Percentiles rank a stretch among this genome's conserved stretches.
Conservation (phyloP, 1,140 invertebrate genomes). For the Ooceraea biroi region DNA sequence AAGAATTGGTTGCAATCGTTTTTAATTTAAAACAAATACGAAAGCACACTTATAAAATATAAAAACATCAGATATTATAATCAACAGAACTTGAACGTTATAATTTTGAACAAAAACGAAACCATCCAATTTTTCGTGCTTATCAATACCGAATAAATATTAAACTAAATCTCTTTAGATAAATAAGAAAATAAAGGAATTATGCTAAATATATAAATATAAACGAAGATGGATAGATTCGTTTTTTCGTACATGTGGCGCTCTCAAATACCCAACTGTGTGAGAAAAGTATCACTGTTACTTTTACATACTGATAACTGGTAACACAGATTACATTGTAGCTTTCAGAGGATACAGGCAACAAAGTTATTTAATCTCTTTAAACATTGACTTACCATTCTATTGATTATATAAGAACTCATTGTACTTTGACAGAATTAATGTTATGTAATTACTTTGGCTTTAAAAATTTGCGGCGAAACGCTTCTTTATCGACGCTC, state of each 20-base stretch:
- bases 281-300: neutral
- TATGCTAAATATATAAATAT: neutral
- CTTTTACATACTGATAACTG: slow-evolving; percentile 14
- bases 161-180: neutral
- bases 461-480: neutral
- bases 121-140: too few relatives aligned
- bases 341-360: slow-evolving; percentile 4
- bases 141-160: neutral
- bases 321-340: slow-evolving; percentile 33
- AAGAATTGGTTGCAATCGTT: neutral
- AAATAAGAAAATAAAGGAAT: neutral
- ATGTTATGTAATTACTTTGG: neutral
- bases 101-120: too few relatives aligned
- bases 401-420: neutral
- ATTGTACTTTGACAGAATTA: neutral
- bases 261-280: slow-evolving; percentile 27
- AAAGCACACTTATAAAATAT: neutral
- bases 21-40: neutral
- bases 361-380: neutral
- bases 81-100: too few relatives aligned
- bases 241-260: slow-evolving; percentile 39
- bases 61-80: too few relatives aligned
- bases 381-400: neutral
- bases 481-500: slow-evolving; percentile 21
- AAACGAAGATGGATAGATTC: neutral